Evolutionary conservation across 2,888 invertebrate genomes (phyloP), one percentile per base, ranked within the genome.

Genomic region (Venusia cambrica): DNA sequence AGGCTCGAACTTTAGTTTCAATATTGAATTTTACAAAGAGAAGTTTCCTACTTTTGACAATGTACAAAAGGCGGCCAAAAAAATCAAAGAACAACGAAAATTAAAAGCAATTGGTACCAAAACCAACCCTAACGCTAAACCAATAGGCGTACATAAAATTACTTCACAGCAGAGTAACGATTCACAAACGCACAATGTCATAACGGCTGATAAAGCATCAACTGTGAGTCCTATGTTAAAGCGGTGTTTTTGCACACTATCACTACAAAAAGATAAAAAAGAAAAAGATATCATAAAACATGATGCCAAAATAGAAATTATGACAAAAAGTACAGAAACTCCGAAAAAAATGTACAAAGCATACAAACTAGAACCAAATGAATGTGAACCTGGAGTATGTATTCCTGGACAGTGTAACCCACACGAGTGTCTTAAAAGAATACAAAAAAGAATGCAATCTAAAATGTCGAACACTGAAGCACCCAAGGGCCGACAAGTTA

Each of bases 331-430:
- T 3, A 38, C 31, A 0, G 22, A 26, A 14, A 32, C 26, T 10
- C 27, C 27, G 13, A 24, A 2, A 29, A 24, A 28, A 35, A 5
- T 5, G 5, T 25, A 2, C 10, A 32, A 28, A 15, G 22, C 17
- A 2, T 16, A 16, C 9, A 30, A 27, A 5, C 27, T 62, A 22
- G 41, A 58, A 26, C 55, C 55, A 2, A 61, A 64, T 38, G 62
- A 64, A 53, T 58, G 64, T 45, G 58, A 62, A 38, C 63, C 63
- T 18, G 54, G 51, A 19, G 38, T 57, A 11, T 65, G 66, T 31
- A 18, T 55, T 12, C 63, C 67, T 9, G 66, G 56, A 2, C 29
- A 52, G 35, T 71, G 71, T 46, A 36, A 66, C 38, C 58, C 67
- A 8, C 39, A 57, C 32, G 39, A 49, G 36, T 68, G 66, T 45